phyloP scores from a whole-genome alignment of 2,888 invertebrate genomes.

The Caenorhabditis becei region DNA sequence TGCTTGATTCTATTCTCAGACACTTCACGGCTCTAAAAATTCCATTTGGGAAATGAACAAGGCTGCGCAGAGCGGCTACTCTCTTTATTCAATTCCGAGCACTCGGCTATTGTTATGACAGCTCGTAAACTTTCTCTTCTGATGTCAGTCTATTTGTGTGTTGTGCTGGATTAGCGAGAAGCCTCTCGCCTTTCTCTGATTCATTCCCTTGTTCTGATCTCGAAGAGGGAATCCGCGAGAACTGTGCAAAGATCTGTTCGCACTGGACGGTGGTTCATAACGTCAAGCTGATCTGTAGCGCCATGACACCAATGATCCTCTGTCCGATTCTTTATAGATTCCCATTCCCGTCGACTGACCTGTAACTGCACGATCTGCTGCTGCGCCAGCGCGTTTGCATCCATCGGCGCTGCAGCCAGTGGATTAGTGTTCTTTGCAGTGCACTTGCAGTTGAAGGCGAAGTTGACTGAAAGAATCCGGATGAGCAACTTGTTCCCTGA shows the following conservation, averaged over 20 bases:
- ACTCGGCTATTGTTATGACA: slow-evolving; percentile 7
- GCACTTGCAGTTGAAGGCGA: slow-evolving; percentile 72
- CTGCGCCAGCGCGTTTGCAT: slow-evolving; percentile 77
- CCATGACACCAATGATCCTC: too few relatives aligned
- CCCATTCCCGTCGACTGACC: slow-evolving; percentile 44
- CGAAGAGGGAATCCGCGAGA: background rate
- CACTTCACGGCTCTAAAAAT: slow-evolving; percentile 39
- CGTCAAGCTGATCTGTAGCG: too few relatives aligned
- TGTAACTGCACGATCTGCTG: slow-evolving; percentile 80
- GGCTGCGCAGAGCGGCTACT: background rate
- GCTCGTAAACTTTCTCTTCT: slow-evolving; percentile 25
- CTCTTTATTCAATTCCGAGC: slow-evolving; percentile 16
- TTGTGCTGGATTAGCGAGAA: slow-evolving; percentile 1
- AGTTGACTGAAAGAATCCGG: slow-evolving; percentile 60
- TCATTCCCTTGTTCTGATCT: background rate
- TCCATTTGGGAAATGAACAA: slow-evolving; percentile 54
- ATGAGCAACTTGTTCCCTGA: slow-evolving; percentile 12
- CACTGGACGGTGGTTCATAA: too few relatives aligned
- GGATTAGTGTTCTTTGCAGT: slow-evolving; percentile 67
- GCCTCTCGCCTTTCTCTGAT: slow-evolving; percentile 1
- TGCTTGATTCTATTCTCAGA: slow-evolving; percentile 46
- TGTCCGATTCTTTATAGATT: background rate
- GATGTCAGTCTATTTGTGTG: slow-evolving; percentile 29
- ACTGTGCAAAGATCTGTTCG: slow-evolving; percentile 11
- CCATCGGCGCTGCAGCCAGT: slow-evolving; percentile 68